phyloP scores from a whole-genome alignment of 1,140 invertebrate genomes.

The Melitaea cinxia region DNA sequence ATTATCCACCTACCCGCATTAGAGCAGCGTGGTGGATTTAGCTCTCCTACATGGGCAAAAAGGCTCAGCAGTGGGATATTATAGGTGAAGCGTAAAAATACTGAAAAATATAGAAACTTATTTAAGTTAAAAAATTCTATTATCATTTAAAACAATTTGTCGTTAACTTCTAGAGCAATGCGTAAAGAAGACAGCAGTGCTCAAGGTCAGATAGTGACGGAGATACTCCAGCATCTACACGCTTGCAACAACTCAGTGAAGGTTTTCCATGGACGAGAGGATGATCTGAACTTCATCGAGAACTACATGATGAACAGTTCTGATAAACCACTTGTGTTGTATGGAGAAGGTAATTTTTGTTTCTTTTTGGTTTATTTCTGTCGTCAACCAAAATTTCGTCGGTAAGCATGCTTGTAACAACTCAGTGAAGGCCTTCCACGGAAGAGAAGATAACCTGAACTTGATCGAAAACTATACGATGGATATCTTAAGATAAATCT shows the following conservation, averaged over 20 bases:
- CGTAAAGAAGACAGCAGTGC: slow-evolving; percentile 96
- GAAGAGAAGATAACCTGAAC: slow-evolving; percentile 92
- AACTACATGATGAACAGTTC: slow-evolving; percentile 93
- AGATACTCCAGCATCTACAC: slow-evolving; percentile 98
- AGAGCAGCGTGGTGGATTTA: too few species aligned
- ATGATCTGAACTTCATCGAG: slow-evolving; percentile 91
- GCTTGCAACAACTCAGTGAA: slow-evolving; percentile 98
- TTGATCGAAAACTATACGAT: slow-evolving; percentile 93
- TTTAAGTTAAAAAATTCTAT: too few species aligned
- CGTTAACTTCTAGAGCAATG: slow-evolving; percentile 87
- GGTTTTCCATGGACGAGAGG: slow-evolving; percentile 97
- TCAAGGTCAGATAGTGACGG: slow-evolving; percentile 96
- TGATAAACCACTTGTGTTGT: slow-evolving; percentile 95
- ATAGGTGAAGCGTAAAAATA: too few species aligned
- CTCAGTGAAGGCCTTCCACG: slow-evolving; percentile 98
- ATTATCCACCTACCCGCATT: too few species aligned
- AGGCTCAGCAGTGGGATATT: too few species aligned
- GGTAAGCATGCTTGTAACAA: slow-evolving; percentile 98
- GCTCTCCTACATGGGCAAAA: too few species aligned
- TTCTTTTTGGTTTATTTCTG: background rate
- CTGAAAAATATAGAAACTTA: too few species aligned
- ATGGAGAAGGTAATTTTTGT: slow-evolving; percentile 88
- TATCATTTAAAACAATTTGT: too few species aligned
- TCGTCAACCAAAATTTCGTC: too few species aligned
- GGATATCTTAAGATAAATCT: too few species aligned